Evolutionary conservation across 2,113 vertebrate genomes (phyloP), one percentile per base, ranked within the genome.

Genomic region (Ptychochromis oligacanthus): DNA sequence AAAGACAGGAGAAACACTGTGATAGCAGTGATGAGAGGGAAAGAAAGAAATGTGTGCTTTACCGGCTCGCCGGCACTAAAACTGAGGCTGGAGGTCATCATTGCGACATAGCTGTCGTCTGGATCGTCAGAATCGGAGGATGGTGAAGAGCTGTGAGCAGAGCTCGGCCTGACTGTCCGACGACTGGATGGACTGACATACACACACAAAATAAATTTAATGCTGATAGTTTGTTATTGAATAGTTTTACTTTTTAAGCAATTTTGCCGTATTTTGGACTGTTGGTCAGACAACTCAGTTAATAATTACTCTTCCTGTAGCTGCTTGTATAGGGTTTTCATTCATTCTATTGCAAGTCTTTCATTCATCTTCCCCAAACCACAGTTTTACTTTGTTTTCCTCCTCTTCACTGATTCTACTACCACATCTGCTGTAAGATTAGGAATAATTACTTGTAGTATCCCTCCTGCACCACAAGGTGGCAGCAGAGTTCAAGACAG

Each of bases 71-170:
- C 97, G 22, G 94, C 70, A 34, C 97, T 91, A 54, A 86, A 87
- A 24, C 88, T 96, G 65, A 97, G 94, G 94, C 92, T 96, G 85
- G 97, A 95, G 77, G 91, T 91, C 8, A 96, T 97, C 97, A 99
- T 98, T 93, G 97, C 92, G 12, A 98, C 96, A 28, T 98, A 98
- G 91, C 93, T 98, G 85, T 98, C 97, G 26, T 98, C 97, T 3
- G 95, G 96, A 89, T 98, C 97, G 0, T 97, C 97, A 0, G 97
- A 98, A 89, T 99, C 97, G 17, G 97, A 98, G 90, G 97, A 97
- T 6, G 97, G 97, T 52, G 97, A 97, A 26, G 97, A 97, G 94
- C 97, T 99, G 80, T 97, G 97, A 88, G 96, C 94, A 5, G 97
- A 97, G 85, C 95, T 95, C 0, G 96, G 96, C 77, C 95, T 94